Percentiles rank a stretch among this genome's conserved stretches.
Conservation (phyloP, 2,888 invertebrate genomes). For the Ischnura elegans region DNA sequence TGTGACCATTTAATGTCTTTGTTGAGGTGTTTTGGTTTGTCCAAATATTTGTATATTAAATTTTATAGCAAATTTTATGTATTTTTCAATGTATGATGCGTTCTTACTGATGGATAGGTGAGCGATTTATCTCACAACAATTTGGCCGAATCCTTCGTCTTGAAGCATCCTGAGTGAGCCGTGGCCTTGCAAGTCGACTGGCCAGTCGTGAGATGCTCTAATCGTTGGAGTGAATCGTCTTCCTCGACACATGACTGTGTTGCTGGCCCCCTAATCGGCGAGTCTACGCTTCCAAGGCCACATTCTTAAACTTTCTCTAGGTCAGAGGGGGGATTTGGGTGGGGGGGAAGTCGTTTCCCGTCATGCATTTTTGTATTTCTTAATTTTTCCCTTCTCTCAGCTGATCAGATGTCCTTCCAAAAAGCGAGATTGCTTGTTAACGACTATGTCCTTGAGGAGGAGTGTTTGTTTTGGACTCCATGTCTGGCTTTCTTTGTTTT, state of each 20-base stretch:
- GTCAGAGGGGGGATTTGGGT: not conserved
- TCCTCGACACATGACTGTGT: not conserved
- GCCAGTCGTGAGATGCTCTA: not conserved
- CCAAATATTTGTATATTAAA: too few relatives aligned
- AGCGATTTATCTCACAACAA: not conserved
- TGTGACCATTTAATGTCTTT: too few relatives aligned
- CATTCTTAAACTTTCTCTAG: conserved; percentile 42
- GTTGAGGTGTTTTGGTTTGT: too few relatives aligned
- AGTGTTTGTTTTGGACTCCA: too few relatives aligned
- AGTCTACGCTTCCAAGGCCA: not conserved
- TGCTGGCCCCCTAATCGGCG: not conserved
- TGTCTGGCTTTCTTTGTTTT: too few relatives aligned
- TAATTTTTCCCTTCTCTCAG: not conserved
- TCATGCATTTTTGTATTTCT: not conserved
- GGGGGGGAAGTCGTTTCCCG: not conserved
- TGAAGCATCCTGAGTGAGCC: not conserved
- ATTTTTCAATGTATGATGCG: too few relatives aligned
- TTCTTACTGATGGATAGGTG: not conserved
- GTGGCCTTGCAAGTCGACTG: not conserved
- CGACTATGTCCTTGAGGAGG: not conserved
- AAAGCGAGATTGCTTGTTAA: not conserved
- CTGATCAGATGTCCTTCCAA: not conserved
- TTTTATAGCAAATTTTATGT: too few relatives aligned
- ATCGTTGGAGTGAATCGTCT: not conserved
- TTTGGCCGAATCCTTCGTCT: not conserved